Base-by-base conservation (phyloP, 2,797 vertebrate genomes). In the Columba guinea region DNA sequence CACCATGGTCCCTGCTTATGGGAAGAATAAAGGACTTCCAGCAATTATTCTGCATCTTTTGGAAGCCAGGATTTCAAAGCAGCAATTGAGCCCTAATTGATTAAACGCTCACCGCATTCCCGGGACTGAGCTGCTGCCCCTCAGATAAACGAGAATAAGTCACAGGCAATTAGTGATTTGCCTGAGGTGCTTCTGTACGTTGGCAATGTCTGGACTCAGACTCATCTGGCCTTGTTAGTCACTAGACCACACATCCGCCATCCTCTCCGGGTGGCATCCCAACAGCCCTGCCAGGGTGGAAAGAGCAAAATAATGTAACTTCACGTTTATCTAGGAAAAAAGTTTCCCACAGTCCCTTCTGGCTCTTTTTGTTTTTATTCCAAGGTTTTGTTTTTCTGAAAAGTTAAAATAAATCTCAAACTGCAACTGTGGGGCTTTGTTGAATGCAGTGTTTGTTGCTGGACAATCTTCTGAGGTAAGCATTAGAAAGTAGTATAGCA, bases 391-490 rank as follows among this genome's bases (percentile, higher is more conserved):
- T 93, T 96, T 92, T 87, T 86, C 84, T 78, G 70, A 75, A 77
- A 79, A 95, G 86, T 87, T 93, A 89, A 96, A 95, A 94, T 91
- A 93, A 96, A 95, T 91, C 90, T 89, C 3, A 0, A 92, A 49
- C 67, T 80, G 55, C 75, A 90, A 74, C 75, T 68, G 71, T 7
- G 2, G 77, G 56, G 44, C 37, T 92, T 82, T 95, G 92, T 64
- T 87, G 56, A 87, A 68, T 49, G 5, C 68, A 56, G 67, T 46
- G 51, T 69, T 84, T 71, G 48, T 79, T 87, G 68, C 81, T 95
- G 67, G 75, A 83, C 68, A 53, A n/a, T 87, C 7, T 0, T 90
- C 58, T 23, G 59, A 90, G 39, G 52, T 56, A 87, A 94, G 55
- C 48, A 11, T 49, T 56, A 49, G 74, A 81, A 89, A 94, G 64